These are phyloP conservation scores for Tychaedon coryphoeus DNA, from an alignment of 2,113 vertebrate genomes.

Conservation along the genomic window DNA sequence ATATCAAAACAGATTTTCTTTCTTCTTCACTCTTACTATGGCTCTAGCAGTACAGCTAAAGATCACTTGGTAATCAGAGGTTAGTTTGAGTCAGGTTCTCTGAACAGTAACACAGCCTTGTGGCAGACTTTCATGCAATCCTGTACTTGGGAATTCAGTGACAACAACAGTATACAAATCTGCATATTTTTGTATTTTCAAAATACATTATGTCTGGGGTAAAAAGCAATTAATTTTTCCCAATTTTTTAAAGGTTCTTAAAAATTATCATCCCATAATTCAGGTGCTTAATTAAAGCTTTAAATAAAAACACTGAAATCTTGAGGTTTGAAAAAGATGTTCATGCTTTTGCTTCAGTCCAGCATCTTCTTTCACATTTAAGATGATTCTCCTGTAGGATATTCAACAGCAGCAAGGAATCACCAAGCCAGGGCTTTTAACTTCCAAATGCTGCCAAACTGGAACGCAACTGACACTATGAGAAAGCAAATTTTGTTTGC, in stretches of 20 bases:
- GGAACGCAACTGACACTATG: background rate
- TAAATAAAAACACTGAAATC: background rate
- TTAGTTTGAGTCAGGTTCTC: background rate
- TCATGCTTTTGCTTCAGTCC: background rate
- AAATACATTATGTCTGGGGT: background rate
- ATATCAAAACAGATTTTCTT: background rate
- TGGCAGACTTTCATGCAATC: accelerated
- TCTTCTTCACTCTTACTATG: background rate
- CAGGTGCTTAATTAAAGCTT: background rate
- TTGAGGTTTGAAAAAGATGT: background rate
- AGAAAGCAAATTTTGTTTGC: background rate
- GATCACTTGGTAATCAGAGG: background rate
- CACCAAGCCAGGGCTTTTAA: background rate
- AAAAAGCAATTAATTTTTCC: background rate
- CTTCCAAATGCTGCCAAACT: background rate
- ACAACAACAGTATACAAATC: background rate
- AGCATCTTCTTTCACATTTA: background rate
- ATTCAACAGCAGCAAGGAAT: background rate
- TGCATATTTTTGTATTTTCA: background rate
- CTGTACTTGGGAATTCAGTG: background rate
- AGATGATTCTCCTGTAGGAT: background rate
- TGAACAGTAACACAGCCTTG: background rate
- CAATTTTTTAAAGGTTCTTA: background rate
- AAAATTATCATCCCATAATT: background rate
- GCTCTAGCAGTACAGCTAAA: background rate